These are phyloP conservation scores for Pogonophryne albipinna DNA, from an alignment of 2,797 vertebrate genomes.

Conservation along the genomic window DNA sequence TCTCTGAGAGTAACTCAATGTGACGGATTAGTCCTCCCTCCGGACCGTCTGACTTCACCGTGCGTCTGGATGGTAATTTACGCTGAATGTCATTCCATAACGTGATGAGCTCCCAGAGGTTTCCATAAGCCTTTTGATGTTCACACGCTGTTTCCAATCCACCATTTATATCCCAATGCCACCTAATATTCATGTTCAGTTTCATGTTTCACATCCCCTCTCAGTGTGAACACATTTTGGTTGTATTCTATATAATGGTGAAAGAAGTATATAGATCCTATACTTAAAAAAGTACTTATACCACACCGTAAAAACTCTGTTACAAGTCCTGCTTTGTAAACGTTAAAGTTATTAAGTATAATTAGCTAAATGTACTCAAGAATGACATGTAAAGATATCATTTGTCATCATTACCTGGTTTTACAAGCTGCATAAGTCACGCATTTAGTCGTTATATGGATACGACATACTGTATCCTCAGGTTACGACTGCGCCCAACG, in stretches of 20 bases:
- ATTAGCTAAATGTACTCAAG: no score
- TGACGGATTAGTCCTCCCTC: conserved; percentile 40
- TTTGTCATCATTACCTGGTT: no score
- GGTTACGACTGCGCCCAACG: conserved; percentile 70
- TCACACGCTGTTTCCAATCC: conserved; percentile 44
- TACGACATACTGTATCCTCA: conserved; percentile 58
- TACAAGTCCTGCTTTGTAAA: no score
- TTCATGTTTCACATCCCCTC: conserved; percentile 61
- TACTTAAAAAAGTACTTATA: no score
- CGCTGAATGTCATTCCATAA: conserved; percentile 41
- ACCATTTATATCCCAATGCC: conserved; percentile 52
- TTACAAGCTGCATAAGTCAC: no score
- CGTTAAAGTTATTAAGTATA: no score
- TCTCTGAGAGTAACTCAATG: conserved; percentile 28
- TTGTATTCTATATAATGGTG: neutral
- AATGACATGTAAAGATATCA: no score
- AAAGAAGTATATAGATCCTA: no score
- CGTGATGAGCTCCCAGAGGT: conserved; percentile 45
- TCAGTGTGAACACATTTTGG: conserved; percentile 27
- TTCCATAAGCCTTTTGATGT: conserved; percentile 67
- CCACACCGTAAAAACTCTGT: no score
- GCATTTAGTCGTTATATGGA: no score
- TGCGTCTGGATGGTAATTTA: conserved; percentile 33
- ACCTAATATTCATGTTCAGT: conserved; percentile 57
- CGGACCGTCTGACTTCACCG: conserved; percentile 23